Evolutionary conservation across 1,140 invertebrate genomes (phyloP).

Genomic region (Diuraphis noxia): DNA sequence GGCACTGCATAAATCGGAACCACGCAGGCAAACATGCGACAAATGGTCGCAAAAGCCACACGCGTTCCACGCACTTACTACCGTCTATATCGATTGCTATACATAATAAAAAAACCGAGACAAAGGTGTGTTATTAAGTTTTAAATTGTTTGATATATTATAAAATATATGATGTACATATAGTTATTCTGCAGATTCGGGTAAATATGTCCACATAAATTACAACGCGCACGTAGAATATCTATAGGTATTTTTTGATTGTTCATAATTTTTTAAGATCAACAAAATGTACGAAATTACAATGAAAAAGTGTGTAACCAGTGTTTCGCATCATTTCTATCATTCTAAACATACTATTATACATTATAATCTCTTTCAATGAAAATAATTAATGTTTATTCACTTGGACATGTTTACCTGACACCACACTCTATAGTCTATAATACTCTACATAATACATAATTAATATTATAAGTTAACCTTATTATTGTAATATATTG

Average conservation of each 20-base stretch:
- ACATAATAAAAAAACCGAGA: neutral
- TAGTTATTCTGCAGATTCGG: neutral
- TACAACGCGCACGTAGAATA: neutral
- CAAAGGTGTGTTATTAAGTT: neutral
- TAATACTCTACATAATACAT: too few species aligned
- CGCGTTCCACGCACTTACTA: constrained; percentile 65
- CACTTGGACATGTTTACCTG: neutral
- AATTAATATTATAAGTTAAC: neutral
- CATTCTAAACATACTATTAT: neutral
- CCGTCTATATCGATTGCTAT: constrained; percentile 61
- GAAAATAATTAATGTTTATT: neutral
- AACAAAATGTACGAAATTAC: neutral
- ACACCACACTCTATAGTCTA: neutral
- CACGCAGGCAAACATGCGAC: constrained; percentile 92
- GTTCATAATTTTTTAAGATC: neutral
- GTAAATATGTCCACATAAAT: neutral
- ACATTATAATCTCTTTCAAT: neutral
- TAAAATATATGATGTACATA: neutral
- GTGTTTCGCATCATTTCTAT: neutral
- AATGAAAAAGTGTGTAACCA: neutral
- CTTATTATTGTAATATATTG: too few species aligned
- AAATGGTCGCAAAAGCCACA: constrained; percentile 64
- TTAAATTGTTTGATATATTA: neutral
- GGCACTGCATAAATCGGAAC: constrained; percentile 96
- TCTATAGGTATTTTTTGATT: neutral